Conservation (phyloP, 2,888 invertebrate species). For the Lasioglossum zephyrum region DNA sequence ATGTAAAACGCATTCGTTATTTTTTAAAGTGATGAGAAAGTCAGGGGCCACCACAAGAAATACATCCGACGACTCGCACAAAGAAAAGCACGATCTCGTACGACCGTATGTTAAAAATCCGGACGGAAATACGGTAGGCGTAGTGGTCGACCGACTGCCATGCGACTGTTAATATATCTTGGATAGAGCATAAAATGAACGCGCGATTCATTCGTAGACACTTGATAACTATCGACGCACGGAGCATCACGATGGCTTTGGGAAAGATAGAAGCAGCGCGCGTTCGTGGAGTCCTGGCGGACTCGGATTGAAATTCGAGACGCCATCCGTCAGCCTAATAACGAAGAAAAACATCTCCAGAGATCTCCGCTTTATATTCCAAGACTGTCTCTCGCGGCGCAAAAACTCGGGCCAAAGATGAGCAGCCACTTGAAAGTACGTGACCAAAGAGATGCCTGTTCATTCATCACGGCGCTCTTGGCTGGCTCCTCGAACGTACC, state of each 20-base stretch:
- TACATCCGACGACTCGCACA: neutral
- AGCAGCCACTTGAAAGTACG: slow-evolving; percentile 51
- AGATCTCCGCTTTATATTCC: slow-evolving; percentile 48
- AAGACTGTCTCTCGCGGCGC: slow-evolving; percentile 12
- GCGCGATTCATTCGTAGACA: neutral
- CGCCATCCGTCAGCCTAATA: slow-evolving; percentile 22
- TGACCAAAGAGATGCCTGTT: slow-evolving; percentile 50
- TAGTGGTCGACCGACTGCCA: neutral
- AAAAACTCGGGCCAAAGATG: slow-evolving; percentile 44
- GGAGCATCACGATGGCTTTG: neutral
- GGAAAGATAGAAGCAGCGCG: neutral
- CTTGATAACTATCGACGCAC: neutral
- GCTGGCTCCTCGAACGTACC: slow-evolving; percentile 8
- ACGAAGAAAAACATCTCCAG: slow-evolving; percentile 26
- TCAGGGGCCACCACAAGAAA: neutral
- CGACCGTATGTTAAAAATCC: neutral
- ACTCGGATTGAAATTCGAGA: slow-evolving; percentile 35
- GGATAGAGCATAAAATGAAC: neutral
- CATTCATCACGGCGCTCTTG: slow-evolving; percentile 39
- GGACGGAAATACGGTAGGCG: neutral
- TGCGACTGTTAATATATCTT: neutral
- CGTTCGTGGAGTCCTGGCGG: slow-evolving; percentile 18
- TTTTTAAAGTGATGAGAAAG: neutral
- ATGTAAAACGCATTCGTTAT: neutral
- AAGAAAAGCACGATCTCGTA: neutral